Conservation (phyloP, 2,797 vertebrate genomes). For the Aphelocoma californica region DNA sequence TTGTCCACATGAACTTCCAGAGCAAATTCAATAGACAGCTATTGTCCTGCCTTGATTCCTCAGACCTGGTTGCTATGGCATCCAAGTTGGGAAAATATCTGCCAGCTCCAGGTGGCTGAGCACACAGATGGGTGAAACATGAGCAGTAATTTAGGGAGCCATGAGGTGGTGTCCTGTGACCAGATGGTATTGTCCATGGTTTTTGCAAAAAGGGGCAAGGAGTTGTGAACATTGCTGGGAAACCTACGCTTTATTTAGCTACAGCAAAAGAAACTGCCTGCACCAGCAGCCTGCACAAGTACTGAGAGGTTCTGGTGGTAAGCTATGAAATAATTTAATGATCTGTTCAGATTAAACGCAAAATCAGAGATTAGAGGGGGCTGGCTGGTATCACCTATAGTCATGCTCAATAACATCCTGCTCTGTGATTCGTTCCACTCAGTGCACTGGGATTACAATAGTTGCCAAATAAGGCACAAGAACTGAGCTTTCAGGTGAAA, state of each 20-base stretch:
- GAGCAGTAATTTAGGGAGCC: background rate
- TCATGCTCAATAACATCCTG: fast-evolving
- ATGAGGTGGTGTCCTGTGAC: background rate
- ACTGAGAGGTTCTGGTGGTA: background rate
- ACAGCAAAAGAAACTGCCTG: background rate
- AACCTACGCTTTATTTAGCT: background rate
- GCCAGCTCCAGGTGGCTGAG: conserved; percentile 60
- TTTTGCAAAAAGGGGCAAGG: background rate
- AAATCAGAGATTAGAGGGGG: background rate
- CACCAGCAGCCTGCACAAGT: background rate
- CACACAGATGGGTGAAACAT: background rate
- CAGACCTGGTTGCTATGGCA: conserved; percentile 53
- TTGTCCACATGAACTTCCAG: background rate
- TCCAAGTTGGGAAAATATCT: conserved; percentile 53
- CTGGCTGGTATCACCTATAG: background rate
- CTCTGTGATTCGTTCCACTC: background rate
- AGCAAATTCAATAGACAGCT: background rate
- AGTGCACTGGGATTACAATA: background rate
- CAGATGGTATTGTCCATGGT: background rate
- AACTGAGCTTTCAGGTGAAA: background rate
- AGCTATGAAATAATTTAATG: background rate
- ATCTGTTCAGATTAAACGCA: background rate
- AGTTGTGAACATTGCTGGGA: background rate
- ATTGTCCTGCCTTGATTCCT: conserved; percentile 30
- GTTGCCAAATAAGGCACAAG: background rate